Percentiles rank a stretch among this genome's conserved stretches.
These are phyloP conservation scores for Perizoma affinitatum DNA, from an alignment of 2,888 invertebrate species.

Conservation along the genomic window DNA sequence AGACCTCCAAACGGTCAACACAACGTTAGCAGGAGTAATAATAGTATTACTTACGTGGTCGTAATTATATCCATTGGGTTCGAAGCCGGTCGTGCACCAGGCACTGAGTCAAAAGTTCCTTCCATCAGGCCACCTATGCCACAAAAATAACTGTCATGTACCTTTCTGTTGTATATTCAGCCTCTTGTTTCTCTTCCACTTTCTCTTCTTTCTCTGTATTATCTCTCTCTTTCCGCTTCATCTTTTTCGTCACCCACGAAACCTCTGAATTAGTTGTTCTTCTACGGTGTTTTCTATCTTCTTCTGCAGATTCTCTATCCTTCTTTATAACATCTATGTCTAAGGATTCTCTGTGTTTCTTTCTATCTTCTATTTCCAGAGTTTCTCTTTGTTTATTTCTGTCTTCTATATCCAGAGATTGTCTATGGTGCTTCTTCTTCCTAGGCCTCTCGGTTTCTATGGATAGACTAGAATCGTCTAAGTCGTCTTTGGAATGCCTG, in stretches of 20 bases:
- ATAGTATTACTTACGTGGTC: no score
- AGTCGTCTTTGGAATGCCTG: background rate
- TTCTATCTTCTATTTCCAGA: background rate
- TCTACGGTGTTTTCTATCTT: background rate
- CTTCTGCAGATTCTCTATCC: background rate
- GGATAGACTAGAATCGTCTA: conserved; percentile 15
- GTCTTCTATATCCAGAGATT: background rate
- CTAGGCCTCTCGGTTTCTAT: conserved; percentile 7
- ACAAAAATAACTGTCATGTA: conserved; percentile 1
- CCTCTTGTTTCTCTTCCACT: conserved; percentile 1
- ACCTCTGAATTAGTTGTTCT: background rate
- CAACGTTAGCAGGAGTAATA: no score
- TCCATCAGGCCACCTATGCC: no score
- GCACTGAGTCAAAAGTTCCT: no score
- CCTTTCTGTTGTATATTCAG: conserved; percentile 7
- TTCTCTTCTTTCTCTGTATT: conserved; percentile 3
- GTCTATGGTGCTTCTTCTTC: background rate
- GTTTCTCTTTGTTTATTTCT: background rate
- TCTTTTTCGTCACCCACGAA: background rate
- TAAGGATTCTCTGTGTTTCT: background rate
- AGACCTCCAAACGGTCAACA: no score
- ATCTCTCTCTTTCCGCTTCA: conserved; percentile 5
- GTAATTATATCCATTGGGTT: no score
- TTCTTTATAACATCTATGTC: no score
- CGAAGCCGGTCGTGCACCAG: no score